Evolutionary conservation across 1,140 invertebrate genomes (phyloP).

Genomic region (Aphelenchoides besseyi): DNA sequence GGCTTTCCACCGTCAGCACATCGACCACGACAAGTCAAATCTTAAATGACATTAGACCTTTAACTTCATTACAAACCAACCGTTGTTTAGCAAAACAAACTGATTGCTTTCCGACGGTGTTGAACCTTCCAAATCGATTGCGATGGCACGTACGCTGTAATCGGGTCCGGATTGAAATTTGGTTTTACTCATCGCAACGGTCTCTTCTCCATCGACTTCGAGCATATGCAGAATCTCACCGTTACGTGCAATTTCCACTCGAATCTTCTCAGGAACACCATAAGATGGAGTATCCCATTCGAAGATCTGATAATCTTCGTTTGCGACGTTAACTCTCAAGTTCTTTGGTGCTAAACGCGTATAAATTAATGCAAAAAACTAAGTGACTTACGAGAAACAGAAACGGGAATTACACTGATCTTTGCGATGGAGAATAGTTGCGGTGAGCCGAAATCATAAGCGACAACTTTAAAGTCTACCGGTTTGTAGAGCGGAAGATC

Average conservation of each 20-base stretch:
- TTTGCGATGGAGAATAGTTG: slow-evolving; percentile 49
- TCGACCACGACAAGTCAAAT: slow-evolving; percentile 35
- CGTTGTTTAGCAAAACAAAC: slow-evolving; percentile 37
- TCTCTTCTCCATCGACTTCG: slow-evolving; percentile 49
- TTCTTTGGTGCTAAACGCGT: slow-evolving; percentile 41
- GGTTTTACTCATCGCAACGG: slow-evolving; percentile 39
- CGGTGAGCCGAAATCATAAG: slow-evolving; percentile 48
- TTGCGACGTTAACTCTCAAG: slow-evolving; percentile 47
- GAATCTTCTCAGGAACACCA: slow-evolving; percentile 43
- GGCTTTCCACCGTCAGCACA: slow-evolving; percentile 36
- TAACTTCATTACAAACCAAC: slow-evolving; percentile 24
- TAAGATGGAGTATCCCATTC: slow-evolving; percentile 48
- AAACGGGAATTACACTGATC: slow-evolving; percentile 42
- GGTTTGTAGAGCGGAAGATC: slow-evolving; percentile 41
- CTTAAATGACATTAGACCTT: slow-evolving; percentile 26
- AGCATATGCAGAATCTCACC: slow-evolving; percentile 30
- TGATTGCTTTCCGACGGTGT: slow-evolving; percentile 40
- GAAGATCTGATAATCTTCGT: slow-evolving; percentile 45
- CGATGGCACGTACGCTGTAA: slow-evolving; percentile 29
- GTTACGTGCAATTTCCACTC: slow-evolving; percentile 25
- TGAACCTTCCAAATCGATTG: slow-evolving; percentile 41
- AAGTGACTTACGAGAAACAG: slow-evolving; percentile 37
- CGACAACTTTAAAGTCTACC: slow-evolving; percentile 35
- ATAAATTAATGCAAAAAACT: slow-evolving; percentile 16
- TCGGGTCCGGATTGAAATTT: slow-evolving; percentile 34